Evolutionary conservation across 2,797 vertebrate genomes (phyloP).

Genomic region (Dermochelys coriacea): DNA sequence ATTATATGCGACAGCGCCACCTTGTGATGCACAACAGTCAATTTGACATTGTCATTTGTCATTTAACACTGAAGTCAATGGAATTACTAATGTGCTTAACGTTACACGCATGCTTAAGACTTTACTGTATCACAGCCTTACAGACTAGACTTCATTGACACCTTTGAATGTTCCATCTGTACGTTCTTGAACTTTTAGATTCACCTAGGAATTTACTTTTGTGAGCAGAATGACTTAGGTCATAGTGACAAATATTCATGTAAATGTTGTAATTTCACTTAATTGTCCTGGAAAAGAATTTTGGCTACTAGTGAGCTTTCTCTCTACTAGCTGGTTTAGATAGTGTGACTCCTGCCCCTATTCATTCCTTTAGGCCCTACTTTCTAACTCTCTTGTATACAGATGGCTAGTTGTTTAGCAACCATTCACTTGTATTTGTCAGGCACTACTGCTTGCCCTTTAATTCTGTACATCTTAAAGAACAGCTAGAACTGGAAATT

Average conservation of each 20-base stretch:
- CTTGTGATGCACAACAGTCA: background rate
- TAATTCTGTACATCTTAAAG: slow-evolving; percentile 1
- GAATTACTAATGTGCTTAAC: rapidly evolving
- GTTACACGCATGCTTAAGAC: rapidly evolving
- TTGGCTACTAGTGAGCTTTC: background rate
- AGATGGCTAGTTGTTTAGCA: slow-evolving; percentile 20
- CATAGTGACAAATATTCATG: background rate
- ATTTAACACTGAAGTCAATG: rapidly evolving
- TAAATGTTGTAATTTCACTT: background rate
- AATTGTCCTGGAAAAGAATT: background rate
- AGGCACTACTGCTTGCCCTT: slow-evolving; percentile 6
- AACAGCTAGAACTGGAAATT: background rate
- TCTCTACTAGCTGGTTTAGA: background rate
- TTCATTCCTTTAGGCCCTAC: background rate
- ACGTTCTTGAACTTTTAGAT: background rate
- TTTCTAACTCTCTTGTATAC: background rate
- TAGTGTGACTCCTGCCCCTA: background rate
- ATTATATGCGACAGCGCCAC: background rate
- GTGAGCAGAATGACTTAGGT: rapidly evolving
- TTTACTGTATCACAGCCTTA: background rate
- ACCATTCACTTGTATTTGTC: slow-evolving; percentile 1
- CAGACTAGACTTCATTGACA: rapidly evolving
- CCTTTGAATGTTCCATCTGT: background rate
- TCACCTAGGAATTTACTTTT: rapidly evolving
- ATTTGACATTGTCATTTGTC: background rate